Evolutionary conservation across 2,888 invertebrate genomes (phyloP), one percentile per base, ranked within the genome.

Genomic region (Gastracanthus pulcherrimus): DNA sequence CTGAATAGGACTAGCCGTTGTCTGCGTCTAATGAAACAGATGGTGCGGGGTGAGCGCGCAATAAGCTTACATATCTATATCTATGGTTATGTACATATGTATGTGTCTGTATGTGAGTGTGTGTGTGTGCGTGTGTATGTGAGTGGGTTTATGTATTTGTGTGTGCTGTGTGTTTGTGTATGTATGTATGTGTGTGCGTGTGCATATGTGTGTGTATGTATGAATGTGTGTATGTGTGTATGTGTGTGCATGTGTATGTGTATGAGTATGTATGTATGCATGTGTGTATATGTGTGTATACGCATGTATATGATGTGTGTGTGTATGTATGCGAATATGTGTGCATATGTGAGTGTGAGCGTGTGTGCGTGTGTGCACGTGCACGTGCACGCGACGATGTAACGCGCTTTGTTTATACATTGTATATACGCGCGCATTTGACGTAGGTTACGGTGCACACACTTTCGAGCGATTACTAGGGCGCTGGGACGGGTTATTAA

Each of bases 1-100:
- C 86, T 84, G 83, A 86, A 83, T 71, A 9, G n/a, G 76, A n/a
- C n/a, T n/a, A 82, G 80, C 80, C 80, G 83, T 83, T 76, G 62
- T 76, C 69, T 69, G 74, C n/a, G n/a, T 48, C 77, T 77, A 81
- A 81, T 82, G 78, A 78, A 82, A 75, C 41, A 67, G 29, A 69
- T 23, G 75, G 69, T 41, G n/a, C n/a, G 67, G 76, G 70, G 75
- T 36, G 60, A 58, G 62, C 62, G 9, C 26, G n/a, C 7, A 23
- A 16, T 16, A 9, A 23, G 3, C 23, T 6, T 23, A 23, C 0
- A 9, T 16, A 1, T 5, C 45, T 45, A 45, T 45, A 38, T 11
- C 11, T 0, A 16, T 55, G 23, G n/a, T 26, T 26, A 6, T 23
- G 26, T 55, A 38, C 31, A 34, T 23, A 19, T 34, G 23, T n/a